These are phyloP conservation scores for Brachystomella parvula DNA, from an alignment of 1,140 invertebrate species.

Conservation along the genomic window DNA sequence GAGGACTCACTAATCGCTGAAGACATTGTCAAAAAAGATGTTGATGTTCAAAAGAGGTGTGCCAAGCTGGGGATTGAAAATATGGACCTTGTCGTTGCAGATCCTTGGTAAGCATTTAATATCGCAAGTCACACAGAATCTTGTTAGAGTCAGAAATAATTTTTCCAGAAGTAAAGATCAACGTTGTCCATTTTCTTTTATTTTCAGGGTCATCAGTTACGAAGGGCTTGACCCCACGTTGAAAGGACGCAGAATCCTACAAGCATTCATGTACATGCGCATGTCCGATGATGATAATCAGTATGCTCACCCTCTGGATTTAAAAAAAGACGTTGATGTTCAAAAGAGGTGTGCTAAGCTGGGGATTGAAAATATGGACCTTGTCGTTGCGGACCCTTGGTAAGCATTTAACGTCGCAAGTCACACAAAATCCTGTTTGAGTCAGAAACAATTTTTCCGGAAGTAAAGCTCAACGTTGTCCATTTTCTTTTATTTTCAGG, in stretches of 20 bases:
- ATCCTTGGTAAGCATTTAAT: conserved; percentile 28
- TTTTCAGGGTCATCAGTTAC: conserved; percentile 22
- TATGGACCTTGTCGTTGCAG: conserved; percentile 29
- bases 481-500: conserved; percentile 19
- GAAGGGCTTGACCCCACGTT: conserved; percentile 19
- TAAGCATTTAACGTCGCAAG: conserved; percentile 9
- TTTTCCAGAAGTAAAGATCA: too few species aligned
- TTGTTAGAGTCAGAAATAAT: too few species aligned
- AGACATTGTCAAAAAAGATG: conserved; percentile 25
- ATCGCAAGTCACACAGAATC: too few species aligned
- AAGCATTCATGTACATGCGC: conserved; percentile 26
- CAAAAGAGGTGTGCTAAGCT: conserved; percentile 20
- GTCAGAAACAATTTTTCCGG: too few species aligned
- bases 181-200: too few species aligned
- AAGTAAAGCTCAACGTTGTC: too few species aligned
- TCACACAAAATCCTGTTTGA: too few species aligned
- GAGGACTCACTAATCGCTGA: conserved; percentile 18
- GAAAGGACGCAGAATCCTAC: conserved; percentile 20
- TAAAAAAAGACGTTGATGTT: conserved; percentile 23
- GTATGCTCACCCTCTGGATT: conserved; percentile 34
- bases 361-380: conserved; percentile 26
- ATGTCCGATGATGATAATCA: conserved; percentile 27
- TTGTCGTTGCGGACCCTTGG: conserved; percentile 34
- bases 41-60: conserved; percentile 26
- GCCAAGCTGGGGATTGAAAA: conserved; percentile 16